Conservation (phyloP, 2,797 vertebrate species). For the Coilia nasus region DNA sequence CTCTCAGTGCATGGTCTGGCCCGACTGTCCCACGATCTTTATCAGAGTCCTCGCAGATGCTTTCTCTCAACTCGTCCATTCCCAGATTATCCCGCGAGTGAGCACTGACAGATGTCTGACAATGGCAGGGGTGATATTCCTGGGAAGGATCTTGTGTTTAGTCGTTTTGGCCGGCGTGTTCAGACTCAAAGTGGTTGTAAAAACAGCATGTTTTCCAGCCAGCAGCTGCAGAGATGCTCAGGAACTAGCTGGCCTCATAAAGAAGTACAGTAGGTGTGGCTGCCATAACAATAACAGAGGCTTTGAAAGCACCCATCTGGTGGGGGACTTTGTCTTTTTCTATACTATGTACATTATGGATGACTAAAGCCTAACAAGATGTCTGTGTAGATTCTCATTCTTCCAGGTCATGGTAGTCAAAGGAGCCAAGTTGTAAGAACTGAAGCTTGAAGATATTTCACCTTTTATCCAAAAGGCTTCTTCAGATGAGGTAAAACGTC, state of each 20-base stretch:
- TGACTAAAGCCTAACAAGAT: no score
- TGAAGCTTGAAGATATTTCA: no score
- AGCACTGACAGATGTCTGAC: neutral
- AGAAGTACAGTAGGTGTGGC: neutral
- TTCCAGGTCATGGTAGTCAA: no score
- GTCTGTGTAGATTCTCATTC: no score
- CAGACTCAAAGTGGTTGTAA: neutral
- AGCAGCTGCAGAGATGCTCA: neutral
- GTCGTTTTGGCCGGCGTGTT: neutral
- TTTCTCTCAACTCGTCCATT: neutral
- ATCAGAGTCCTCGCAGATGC: neutral
- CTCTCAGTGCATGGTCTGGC: neutral
- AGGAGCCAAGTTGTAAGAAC: no score
- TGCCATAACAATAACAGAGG: neutral
- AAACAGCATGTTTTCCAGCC: neutral
- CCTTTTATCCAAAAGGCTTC: no score
- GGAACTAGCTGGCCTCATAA: neutral
- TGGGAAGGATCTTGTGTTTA: conserved; percentile 16
- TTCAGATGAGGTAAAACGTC: no score
- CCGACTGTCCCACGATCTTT: neutral
- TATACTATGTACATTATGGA: no score
- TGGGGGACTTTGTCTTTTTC: neutral
- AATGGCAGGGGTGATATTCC: neutral
- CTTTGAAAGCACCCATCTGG: neutral
- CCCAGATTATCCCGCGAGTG: neutral